Evolutionary conservation across 2,888 invertebrate genomes (phyloP).

Genomic region (Eugnorisma glareosa): DNA sequence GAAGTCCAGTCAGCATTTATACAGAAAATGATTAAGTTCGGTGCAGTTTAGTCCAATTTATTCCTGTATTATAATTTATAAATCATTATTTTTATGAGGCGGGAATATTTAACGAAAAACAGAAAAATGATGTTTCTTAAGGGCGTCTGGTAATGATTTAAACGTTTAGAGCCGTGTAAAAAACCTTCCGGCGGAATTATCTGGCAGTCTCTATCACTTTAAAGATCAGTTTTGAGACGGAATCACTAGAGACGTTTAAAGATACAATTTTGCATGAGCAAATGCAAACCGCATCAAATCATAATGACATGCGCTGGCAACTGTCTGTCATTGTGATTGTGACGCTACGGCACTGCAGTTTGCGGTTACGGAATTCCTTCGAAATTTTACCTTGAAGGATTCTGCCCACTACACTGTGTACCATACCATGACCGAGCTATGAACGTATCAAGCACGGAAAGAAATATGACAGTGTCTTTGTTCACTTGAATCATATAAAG

Average conservation of each 20-base stretch:
- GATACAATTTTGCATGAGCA: too few relatives aligned
- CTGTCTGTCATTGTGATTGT: neutral
- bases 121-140: neutral
- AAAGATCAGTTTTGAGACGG: too few relatives aligned
- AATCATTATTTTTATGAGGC: constrained; percentile 29
- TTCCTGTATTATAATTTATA: constrained; percentile 31
- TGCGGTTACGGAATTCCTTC: neutral
- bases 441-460: too few relatives aligned
- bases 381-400: too few relatives aligned
- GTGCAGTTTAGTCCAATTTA: constrained; percentile 61
- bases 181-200: neutral
- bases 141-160: neutral
- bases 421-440: too few relatives aligned
- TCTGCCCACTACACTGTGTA: too few relatives aligned
- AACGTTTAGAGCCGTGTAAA: neutral
- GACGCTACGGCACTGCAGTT: neutral
- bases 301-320: too few relatives aligned
- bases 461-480: too few relatives aligned
- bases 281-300: too few relatives aligned
- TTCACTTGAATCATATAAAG: too few relatives aligned
- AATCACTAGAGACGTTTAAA: too few relatives aligned
- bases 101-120: constrained; percentile 23
- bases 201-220: neutral
- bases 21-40: constrained; percentile 78
- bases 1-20: constrained; percentile 86